Evolutionary conservation across 2,888 invertebrate genomes (phyloP).

Genomic region (Cosmorhoe ocellata): DNA sequence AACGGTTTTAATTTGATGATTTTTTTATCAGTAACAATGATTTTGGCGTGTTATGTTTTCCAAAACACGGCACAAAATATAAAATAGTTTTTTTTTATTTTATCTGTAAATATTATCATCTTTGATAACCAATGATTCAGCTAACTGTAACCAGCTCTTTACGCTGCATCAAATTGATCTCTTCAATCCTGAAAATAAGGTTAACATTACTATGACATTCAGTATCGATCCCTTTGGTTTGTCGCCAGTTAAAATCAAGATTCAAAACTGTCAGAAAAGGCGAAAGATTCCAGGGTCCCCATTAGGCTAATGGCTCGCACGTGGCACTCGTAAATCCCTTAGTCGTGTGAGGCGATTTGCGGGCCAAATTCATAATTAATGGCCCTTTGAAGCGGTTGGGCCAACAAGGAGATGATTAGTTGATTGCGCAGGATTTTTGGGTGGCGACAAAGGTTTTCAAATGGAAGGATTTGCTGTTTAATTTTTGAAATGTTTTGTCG

Average conservation of each 20-base stretch:
- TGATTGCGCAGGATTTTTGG: constrained; percentile 66
- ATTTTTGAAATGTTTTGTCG: constrained; percentile 4
- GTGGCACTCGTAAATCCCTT: constrained; percentile 77
- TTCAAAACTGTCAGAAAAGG: constrained; percentile 35
- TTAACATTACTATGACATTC: neutral
- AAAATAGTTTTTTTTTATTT: too few relatives aligned
- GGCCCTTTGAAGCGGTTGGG: constrained; percentile 64
- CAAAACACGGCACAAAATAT: too few relatives aligned
- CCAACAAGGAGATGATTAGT: constrained; percentile 68
- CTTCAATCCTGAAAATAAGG: neutral
- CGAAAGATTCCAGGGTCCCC: constrained; percentile 67
- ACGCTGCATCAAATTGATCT: neutral
- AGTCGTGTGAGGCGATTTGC: constrained; percentile 76
- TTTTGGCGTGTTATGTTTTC: too few relatives aligned
- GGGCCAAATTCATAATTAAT: constrained; percentile 79
- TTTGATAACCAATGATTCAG: too few relatives aligned
- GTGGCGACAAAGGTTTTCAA: constrained; percentile 27
- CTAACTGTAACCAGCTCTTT: too few relatives aligned
- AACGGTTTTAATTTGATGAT: too few relatives aligned
- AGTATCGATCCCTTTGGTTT: neutral
- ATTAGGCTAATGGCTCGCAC: constrained; percentile 78
- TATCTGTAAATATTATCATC: too few relatives aligned
- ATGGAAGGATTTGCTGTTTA: constrained; percentile 7
- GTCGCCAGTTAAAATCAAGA: constrained; percentile 24
- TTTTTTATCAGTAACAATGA: too few relatives aligned